These are phyloP conservation scores for Trichoplax adhaerens DNA, from an alignment of 37 sponge, comb jelly and placozoan species.

Conservation along the genomic window DNA sequence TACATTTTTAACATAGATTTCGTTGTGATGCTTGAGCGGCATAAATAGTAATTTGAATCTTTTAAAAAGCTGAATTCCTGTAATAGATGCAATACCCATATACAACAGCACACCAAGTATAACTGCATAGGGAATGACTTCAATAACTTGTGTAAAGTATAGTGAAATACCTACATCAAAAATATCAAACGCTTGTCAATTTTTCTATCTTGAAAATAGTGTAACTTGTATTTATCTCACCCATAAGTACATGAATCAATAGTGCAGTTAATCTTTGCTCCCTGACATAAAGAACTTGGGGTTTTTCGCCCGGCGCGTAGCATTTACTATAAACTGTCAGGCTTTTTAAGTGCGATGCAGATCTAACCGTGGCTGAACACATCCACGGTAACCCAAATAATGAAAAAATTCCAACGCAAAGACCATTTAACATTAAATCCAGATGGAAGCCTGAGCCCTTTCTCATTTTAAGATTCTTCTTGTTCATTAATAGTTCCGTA, in stretches of 20 bases:
- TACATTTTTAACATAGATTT: conserved; percentile 51
- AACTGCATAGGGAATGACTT: conserved; percentile 39
- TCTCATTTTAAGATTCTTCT: conserved; percentile 25
- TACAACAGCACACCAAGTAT: conserved; percentile 49
- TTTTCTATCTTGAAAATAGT: no score
- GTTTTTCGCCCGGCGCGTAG: conserved; percentile 58
- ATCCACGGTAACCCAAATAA: conserved; percentile 79
- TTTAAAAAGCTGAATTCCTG: conserved; percentile 31
- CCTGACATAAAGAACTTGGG: conserved; percentile 68
- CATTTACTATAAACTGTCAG: conserved; percentile 27
- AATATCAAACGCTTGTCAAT: no score
- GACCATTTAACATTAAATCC: conserved; percentile 52
- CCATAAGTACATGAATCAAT: neutral
- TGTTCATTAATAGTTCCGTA: conserved; percentile 4
- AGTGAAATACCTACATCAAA: neutral
- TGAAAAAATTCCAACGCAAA: conserved; percentile 37
- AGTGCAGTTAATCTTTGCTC: neutral
- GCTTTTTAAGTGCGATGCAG: conserved; percentile 32
- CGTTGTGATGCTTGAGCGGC: conserved; percentile 38
- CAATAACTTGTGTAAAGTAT: conserved; percentile 15
- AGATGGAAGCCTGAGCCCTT: conserved; percentile 83
- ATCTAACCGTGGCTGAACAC: conserved; percentile 61
- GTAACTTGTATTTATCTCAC: no score
- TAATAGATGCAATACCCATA: conserved; percentile 33
- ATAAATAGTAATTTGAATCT: conserved; percentile 35